Conservation (phyloP, 2,888 invertebrate species). For the Eledone cirrhosa region DNA sequence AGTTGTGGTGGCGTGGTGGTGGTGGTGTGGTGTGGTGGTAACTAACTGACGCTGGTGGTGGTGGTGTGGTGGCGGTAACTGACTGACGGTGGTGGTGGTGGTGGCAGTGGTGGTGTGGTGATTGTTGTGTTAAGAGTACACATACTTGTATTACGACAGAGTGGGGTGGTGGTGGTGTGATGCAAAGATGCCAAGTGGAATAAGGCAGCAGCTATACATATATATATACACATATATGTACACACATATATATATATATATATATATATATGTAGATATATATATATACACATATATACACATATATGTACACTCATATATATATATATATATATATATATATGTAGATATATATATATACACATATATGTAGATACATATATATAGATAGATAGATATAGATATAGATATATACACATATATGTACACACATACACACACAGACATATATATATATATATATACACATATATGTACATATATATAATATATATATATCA, state of each 20-base stretch:
- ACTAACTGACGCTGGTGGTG: too few relatives aligned
- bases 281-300: not conserved
- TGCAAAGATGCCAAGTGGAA: too few relatives aligned
- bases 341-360: not conserved
- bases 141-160: too few relatives aligned
- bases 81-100: too few relatives aligned
- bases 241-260: constrained; percentile 6
- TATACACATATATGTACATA: not conserved
- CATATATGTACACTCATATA: not conserved
- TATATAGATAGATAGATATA: not conserved
- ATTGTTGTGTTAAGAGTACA: too few relatives aligned
- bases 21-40: too few relatives aligned
- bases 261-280: not conserved
- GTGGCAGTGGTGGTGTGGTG: too few relatives aligned
- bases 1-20: too few relatives aligned
- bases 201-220: not conserved
- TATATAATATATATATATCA: not conserved
- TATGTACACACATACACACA: not conserved
- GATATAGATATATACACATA: not conserved
- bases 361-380: not conserved
- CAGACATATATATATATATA: not conserved
- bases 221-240: constrained; percentile 6
- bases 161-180: too few relatives aligned
- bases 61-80: too few relatives aligned
- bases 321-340: not conserved